A percentile compares a stretch with the other conserved stretches of the same genome.
phyloP scores from a whole-genome alignment of 2,797 vertebrate genomes.

The Adelosebastes latens region DNA sequence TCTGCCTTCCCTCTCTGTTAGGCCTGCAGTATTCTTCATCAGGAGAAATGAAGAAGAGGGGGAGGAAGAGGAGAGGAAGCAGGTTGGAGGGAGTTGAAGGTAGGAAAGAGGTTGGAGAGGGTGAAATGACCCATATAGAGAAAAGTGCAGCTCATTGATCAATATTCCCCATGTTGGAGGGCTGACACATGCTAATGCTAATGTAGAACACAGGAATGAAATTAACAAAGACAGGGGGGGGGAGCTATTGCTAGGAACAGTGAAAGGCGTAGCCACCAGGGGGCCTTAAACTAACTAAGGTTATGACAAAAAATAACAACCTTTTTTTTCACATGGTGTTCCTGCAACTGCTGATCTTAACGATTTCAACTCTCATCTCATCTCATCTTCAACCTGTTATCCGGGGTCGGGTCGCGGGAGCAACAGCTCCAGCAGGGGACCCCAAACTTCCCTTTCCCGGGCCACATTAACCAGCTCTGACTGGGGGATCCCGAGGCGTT shows the following conservation, averaged over 20 bases:
- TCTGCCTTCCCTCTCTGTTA: not conserved
- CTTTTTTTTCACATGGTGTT: too few relatives aligned
- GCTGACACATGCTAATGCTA: slow-evolving; percentile 1
- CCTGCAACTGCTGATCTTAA: too few relatives aligned
- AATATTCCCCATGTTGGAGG: slow-evolving; percentile 7
- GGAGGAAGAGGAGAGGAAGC: not conserved
- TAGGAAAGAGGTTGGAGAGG: not conserved
- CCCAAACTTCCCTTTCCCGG: too few relatives aligned
- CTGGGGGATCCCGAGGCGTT: too few relatives aligned
- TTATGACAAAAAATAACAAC: too few relatives aligned
- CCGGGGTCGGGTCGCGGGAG: too few relatives aligned
- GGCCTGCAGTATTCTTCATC: slow-evolving; percentile 1
- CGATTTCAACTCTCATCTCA: too few relatives aligned
- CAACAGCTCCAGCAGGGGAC: too few relatives aligned
- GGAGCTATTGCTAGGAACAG: not conserved
- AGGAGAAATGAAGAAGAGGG: not conserved
- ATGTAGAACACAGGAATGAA: slow-evolving; percentile 17
- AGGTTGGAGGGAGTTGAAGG: not conserved
- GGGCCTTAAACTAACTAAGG: too few relatives aligned
- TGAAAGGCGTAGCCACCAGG: too few relatives aligned
- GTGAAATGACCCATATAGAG: slow-evolving; percentile 25
- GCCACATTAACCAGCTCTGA: too few relatives aligned
- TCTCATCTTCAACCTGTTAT: too few relatives aligned
- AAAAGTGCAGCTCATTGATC: slow-evolving; percentile 19
- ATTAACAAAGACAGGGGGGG: slow-evolving; percentile 1